These are phyloP conservation scores for Aplocera efformata DNA, from an alignment of 2,888 invertebrate species.

Conservation along the genomic window DNA sequence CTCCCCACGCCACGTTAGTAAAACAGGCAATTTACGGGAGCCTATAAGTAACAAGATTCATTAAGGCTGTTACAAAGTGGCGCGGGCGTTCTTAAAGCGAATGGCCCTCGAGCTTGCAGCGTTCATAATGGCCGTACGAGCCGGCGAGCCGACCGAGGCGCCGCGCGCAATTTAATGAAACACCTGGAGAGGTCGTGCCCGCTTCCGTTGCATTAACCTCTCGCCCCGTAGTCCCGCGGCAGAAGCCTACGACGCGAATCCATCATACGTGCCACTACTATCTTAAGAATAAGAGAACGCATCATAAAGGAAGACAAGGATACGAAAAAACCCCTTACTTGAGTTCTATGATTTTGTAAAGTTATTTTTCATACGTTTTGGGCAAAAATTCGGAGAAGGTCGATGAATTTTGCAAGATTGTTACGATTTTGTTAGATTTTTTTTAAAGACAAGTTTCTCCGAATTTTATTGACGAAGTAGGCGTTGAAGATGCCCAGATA, in stretches of 20 bases:
- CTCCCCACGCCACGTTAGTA: conserved; percentile 55
- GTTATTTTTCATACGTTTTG: too few species aligned
- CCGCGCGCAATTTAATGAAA: conserved; percentile 77
- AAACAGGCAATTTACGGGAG: conserved; percentile 76
- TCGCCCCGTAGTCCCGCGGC: conserved; percentile 42
- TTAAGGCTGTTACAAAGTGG: conserved; percentile 79
- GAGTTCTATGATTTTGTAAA: too few species aligned
- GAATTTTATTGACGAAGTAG: too few species aligned
- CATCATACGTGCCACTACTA: conserved; percentile 8
- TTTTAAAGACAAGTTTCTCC: too few species aligned
- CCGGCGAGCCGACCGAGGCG: conserved; percentile 68
- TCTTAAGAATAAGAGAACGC: too few species aligned
- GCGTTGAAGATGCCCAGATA: too few species aligned
- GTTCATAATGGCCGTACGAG: conserved; percentile 75
- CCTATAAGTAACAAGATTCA: conserved; percentile 80
- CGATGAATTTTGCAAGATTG: too few species aligned
- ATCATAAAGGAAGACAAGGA: too few species aligned
- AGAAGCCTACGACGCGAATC: conserved; percentile 13
- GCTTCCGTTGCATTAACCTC: conserved; percentile 77
- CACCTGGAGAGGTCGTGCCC: conserved; percentile 76
- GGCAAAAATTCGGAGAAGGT: too few species aligned
- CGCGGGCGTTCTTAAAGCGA: conserved; percentile 78
- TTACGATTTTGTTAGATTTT: too few species aligned
- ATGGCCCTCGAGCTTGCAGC: conserved; percentile 78
- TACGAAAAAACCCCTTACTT: too few species aligned